Percentiles rank a stretch among this genome's conserved stretches.
Evolutionary conservation across 2,888 invertebrate genomes (phyloP).

Genomic region (Lamellibrachia columna): DNA sequence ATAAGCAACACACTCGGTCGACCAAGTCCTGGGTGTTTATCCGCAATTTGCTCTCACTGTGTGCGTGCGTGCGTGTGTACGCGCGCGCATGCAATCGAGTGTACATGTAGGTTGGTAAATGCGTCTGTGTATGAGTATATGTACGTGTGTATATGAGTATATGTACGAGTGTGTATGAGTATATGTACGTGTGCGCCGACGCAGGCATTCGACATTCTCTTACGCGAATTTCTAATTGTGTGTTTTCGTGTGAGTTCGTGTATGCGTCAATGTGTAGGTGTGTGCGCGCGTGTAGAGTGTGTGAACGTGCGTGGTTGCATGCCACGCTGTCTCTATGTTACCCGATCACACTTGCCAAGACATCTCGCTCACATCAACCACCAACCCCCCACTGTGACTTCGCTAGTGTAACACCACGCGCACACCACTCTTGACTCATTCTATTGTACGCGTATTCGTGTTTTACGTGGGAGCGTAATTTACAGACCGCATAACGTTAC

Average conservation of each 20-base stretch:
- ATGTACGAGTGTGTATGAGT: not conserved
- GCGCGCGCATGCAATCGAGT: not conserved
- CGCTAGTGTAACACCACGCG: too few species aligned
- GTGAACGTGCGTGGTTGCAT: not conserved
- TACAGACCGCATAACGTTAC: not conserved
- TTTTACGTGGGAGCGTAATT: not conserved
- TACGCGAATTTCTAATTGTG: not conserved
- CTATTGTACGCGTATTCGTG: not conserved
- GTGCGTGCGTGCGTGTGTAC: not conserved
- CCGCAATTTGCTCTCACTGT: not conserved
- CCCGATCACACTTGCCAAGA: not conserved
- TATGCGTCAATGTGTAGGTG: not conserved
- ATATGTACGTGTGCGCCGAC: not conserved
- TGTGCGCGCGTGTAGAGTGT: not conserved
- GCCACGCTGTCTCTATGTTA: not conserved
- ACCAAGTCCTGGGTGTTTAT: not conserved
- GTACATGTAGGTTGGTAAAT: not conserved
- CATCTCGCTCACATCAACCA: not conserved
- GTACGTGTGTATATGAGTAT: not conserved
- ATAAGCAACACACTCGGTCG: too few species aligned
- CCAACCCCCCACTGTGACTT: not conserved
- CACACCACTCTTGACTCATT: not conserved
- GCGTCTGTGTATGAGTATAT: not conserved
- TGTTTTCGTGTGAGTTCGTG: not conserved
- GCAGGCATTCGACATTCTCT: too few species aligned